Conservation (phyloP, 2,888 invertebrate genomes). For the Chydorus sphaericus region DNA sequence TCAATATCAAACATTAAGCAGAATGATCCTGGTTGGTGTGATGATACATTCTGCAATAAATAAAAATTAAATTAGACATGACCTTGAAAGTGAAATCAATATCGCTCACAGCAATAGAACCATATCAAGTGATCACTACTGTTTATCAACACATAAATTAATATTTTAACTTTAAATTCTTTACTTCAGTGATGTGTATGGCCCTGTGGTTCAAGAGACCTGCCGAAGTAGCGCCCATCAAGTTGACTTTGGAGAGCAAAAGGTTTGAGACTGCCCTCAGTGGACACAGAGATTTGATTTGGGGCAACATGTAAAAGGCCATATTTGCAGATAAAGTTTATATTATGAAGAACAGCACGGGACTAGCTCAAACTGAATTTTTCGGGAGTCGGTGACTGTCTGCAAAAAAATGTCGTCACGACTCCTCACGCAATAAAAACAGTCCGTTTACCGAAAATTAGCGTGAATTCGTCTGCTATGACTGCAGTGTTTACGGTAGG, state of each 20-base stretch:
- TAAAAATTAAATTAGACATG: no score
- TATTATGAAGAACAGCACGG: neutral
- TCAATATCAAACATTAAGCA: conserved; percentile 52
- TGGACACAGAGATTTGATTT: neutral
- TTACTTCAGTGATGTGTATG: neutral
- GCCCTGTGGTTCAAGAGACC: neutral
- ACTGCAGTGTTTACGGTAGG: neutral
- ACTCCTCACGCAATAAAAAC: no score
- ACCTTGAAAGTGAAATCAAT: no score
- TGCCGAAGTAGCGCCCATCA: neutral
- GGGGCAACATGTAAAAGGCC: neutral
- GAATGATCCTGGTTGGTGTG: no score
- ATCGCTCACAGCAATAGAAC: no score
- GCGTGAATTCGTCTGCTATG: conserved; percentile 2
- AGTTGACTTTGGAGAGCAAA: neutral
- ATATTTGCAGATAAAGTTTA: neutral
- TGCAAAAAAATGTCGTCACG: neutral
- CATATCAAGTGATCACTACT: no score
- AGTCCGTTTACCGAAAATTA: no score
- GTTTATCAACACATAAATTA: no score
- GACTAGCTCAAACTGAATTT: no score
- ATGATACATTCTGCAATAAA: no score
- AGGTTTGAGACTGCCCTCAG: neutral
- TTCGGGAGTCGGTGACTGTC: no score
- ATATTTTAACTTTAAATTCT: no score